Base-by-base conservation (phyloP, 1,140 invertebrate genomes). In the Cecropterus lyciades region DNA sequence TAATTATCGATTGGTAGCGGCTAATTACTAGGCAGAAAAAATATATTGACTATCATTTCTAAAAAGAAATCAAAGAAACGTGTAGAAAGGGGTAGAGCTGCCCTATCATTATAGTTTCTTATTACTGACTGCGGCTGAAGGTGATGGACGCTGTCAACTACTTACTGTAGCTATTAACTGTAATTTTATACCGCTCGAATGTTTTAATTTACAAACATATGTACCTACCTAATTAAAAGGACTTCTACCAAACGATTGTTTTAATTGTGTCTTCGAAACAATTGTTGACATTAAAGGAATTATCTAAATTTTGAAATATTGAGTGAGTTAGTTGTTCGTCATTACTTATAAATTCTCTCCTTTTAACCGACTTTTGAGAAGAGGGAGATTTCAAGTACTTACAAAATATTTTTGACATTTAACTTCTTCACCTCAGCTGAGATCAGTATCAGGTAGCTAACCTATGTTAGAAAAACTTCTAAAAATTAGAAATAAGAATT, bases 11-110 rank as follows among this genome's bases (percentile, higher is more conserved):
- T 77, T 73, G 67, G 71, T 67, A 65, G 55, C 55, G 65, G 16
- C 64, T 82, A 85, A 87, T 87, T 84, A 87, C 68, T 80, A 69
- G 72, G 67, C 65, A 72, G 56, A 24, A 67, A 74, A 82, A 84
- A 81, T 63, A 46, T 66, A 67, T 67, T 73, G 64, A 53, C 63
- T 68, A 72, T 73, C 14, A 65, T 56, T 56, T 24, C 5, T 65
- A 56, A 53, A 76, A 82, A 74, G 71, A 89, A 89, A 90, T 91
- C 88, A 89, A 91, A 89, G 84, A 87, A 87, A 80, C 56, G 65
- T 77, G 72, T 80, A 79, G 79, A 87, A 84, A 83, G 75, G 79
- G 77, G 71, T 79, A 69, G 63, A 65, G 69, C 56, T 65, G 67
- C 72, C 75, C 85, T 91, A 72, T 89, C 81, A 91, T 91, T 91